Percentiles rank a stretch among this genome's conserved stretches.
Conservation (phyloP, 2,113 vertebrate genomes). For the Nicator chloris region DNA sequence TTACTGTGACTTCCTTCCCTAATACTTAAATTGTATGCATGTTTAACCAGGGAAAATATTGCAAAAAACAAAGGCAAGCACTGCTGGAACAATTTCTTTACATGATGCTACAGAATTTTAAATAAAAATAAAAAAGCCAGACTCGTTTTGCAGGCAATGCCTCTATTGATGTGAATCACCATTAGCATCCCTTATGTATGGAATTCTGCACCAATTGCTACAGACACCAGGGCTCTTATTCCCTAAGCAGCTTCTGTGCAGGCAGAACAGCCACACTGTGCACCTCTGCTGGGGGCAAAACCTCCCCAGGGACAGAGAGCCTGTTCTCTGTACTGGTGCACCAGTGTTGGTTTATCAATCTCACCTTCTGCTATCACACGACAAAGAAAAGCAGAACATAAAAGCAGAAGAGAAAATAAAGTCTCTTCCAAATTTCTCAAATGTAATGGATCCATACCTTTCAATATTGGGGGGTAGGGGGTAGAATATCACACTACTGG, state of each 20-base stretch:
- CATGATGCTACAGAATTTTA: background rate
- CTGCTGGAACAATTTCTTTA: background rate
- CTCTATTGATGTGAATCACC: background rate
- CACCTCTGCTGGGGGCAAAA: background rate
- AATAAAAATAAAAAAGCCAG: background rate
- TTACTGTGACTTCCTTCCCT: background rate
- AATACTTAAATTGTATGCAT: background rate
- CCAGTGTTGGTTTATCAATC: background rate
- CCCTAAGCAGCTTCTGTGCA: background rate
- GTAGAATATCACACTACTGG: background rate
- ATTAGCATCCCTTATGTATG: rapidly evolving
- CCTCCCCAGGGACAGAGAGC: background rate
- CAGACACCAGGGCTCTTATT: background rate
- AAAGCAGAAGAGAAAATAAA: background rate
- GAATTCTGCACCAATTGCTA: background rate
- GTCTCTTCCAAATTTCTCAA: background rate
- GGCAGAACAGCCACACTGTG: background rate
- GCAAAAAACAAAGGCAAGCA: background rate
- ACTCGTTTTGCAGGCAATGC: background rate
- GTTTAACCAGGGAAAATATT: background rate
- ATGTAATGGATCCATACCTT: background rate
- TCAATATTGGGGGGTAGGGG: rapidly evolving
- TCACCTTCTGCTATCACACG: background rate
- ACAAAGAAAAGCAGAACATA: background rate
- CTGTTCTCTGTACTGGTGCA: background rate